phyloP scores from a whole-genome alignment of 2,113 vertebrate species.

The Prionailurus viverrinus region DNA sequence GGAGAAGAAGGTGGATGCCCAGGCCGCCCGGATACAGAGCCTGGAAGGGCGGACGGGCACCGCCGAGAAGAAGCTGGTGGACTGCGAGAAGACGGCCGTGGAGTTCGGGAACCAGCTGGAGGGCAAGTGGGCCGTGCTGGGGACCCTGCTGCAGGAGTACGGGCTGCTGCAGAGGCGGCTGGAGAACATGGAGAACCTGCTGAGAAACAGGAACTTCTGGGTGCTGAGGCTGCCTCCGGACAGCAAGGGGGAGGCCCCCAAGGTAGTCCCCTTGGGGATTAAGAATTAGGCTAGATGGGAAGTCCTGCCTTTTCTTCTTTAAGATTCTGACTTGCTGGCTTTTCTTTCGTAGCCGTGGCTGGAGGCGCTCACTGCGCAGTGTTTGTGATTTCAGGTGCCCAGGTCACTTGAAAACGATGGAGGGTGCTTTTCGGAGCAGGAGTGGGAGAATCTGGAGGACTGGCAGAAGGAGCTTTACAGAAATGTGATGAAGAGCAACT shows the following conservation, averaged over 20 bases:
- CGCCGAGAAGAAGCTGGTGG: constrained; percentile 86
- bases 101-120: constrained; percentile 88
- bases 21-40: constrained; percentile 84
- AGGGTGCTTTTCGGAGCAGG: constrained; percentile 78
- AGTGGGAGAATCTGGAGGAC: constrained; percentile 83
- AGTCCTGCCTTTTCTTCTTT: background rate
- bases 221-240: constrained; percentile 86
- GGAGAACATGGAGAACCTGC: constrained; percentile 89
- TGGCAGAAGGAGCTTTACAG: constrained; percentile 85
- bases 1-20: constrained; percentile 86
- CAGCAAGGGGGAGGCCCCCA: constrained; percentile 85
- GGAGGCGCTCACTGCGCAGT: rapidly evolving
- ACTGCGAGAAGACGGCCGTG: constrained; percentile 84
- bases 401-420: background rate
- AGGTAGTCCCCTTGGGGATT: constrained; percentile 75
- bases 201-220: constrained; percentile 89
- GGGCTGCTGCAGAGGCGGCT: constrained; percentile 86
- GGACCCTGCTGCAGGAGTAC: constrained; percentile 88
- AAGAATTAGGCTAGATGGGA: background rate
- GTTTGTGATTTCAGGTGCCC: constrained; percentile 67
- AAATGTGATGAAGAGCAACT: constrained; percentile 84
- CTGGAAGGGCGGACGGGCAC: constrained; percentile 84
- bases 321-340: background rate
- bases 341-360: background rate
- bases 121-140: constrained; percentile 86